Percentiles rank a stretch among this genome's conserved stretches.
These are phyloP conservation scores for Antigone vipio DNA, from an alignment of 2,113 vertebrate genomes.

Conservation along the genomic window DNA sequence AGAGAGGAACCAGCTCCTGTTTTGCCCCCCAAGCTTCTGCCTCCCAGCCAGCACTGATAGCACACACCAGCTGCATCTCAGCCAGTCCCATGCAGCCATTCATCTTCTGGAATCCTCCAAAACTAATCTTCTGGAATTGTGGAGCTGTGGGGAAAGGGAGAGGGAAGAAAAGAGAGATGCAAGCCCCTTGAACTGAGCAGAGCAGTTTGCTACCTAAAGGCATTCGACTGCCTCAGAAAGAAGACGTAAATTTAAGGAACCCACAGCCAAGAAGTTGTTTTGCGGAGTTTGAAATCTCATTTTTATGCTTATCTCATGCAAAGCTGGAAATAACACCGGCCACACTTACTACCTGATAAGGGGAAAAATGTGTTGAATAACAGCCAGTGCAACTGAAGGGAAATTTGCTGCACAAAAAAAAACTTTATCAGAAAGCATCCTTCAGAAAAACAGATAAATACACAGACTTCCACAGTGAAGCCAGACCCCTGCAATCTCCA, in stretches of 20 bases:
- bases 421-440: not conserved
- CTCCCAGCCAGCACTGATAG: not conserved
- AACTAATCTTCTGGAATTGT: not conserved
- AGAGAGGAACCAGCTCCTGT: not conserved
- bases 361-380: not conserved
- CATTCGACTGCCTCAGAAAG: not conserved
- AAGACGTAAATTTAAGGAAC: not conserved
- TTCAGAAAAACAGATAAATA: not conserved
- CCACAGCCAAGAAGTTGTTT: not conserved
- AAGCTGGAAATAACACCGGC: conserved; percentile 1
- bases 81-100: not conserved
- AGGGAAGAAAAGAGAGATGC: not conserved
- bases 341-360: not conserved
- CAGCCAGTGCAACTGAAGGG: not conserved
- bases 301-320: not conserved
- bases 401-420: not conserved
- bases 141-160: not conserved
- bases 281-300: not conserved
- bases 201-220: not conserved
- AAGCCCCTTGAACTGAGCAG: not conserved
- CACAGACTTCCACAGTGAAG: not conserved
- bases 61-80: not conserved
- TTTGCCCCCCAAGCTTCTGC: not conserved
- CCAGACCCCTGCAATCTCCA: not conserved
- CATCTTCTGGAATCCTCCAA: not conserved